These are phyloP conservation scores for Cyprinella venusta DNA, from an alignment of 2,797 vertebrate species.

Conservation along the genomic window DNA sequence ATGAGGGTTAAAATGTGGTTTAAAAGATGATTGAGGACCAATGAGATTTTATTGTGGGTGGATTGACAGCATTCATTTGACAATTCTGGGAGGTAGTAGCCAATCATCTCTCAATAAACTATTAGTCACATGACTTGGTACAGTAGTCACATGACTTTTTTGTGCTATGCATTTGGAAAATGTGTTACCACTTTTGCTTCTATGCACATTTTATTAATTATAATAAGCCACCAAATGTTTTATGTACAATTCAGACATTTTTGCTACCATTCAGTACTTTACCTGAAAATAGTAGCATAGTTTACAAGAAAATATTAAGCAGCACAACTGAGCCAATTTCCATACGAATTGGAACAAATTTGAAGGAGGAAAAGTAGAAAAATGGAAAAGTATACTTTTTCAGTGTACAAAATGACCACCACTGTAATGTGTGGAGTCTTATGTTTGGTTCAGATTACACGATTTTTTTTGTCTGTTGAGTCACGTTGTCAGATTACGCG, in stretches of 20 bases:
- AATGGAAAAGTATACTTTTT: too few species aligned
- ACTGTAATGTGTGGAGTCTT: too few species aligned
- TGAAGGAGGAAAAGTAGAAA: too few species aligned
- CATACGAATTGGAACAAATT: too few species aligned
- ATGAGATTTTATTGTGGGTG: not conserved
- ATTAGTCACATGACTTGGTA: not conserved
- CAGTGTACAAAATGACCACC: too few species aligned
- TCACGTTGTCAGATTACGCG: too few species aligned
- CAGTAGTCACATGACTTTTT: not conserved
- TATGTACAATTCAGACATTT: not conserved
- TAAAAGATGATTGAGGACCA: not conserved
- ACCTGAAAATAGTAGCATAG: not conserved
- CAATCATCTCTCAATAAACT: not conserved
- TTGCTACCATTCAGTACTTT: not conserved
- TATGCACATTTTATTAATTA: not conserved
- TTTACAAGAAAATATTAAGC: not conserved
- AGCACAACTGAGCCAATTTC: not conserved
- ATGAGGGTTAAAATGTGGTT: not conserved
- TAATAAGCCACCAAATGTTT: not conserved
- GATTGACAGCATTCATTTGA: not conserved
- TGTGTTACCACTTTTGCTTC: not conserved
- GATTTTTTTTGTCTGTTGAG: too few species aligned
- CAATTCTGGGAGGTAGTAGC: not conserved
- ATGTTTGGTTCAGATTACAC: too few species aligned
- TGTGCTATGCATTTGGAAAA: not conserved